Evolutionary conservation across 2,797 vertebrate species (phyloP).

Genomic region (Yasuhikotakia modesta): DNA sequence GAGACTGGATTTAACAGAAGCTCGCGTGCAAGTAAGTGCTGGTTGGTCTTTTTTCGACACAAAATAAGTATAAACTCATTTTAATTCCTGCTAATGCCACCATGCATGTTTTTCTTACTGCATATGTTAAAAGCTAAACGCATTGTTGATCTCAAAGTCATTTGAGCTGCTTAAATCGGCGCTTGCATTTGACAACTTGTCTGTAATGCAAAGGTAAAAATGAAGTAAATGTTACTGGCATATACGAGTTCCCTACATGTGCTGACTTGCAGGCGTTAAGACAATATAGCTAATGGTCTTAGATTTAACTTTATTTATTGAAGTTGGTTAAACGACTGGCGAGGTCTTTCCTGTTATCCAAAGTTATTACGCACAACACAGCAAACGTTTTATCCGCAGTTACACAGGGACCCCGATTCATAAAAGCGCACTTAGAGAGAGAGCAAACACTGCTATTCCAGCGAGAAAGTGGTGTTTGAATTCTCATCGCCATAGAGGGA

Average conservation of each 20-base stretch:
- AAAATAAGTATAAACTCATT: conserved; percentile 2
- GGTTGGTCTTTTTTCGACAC: conserved; percentile 7
- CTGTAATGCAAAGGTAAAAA: conserved; percentile 35
- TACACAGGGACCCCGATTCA: conserved; percentile 88
- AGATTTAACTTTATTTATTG: conserved; percentile 65
- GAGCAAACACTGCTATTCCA: conserved; percentile 91
- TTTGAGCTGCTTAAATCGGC: conserved; percentile 14
- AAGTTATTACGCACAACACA: conserved; percentile 83
- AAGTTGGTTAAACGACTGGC: conserved; percentile 78
- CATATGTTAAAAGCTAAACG: neutral
- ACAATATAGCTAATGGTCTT: conserved; percentile 54
- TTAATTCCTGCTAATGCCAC: neutral
- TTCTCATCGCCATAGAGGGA: conserved; percentile 78
- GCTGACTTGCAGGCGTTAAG: conserved; percentile 33
- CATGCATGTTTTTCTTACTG: neutral
- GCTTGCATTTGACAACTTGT: conserved; percentile 28
- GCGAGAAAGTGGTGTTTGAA: conserved; percentile 87
- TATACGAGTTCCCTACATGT: conserved; percentile 23
- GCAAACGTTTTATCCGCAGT: conserved; percentile 89
- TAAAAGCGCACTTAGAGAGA: conserved; percentile 95
- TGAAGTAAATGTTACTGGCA: conserved; percentile 44
- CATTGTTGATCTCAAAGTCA: neutral
- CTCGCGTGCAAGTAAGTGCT: conserved; percentile 93
- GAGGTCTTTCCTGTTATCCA: conserved; percentile 79
- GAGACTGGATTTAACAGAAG: conserved; percentile 96